A percentile compares a stretch with the other conserved stretches of the same genome.
These are phyloP conservation scores for Brachionus rubens DNA, from an alignment of 1,140 invertebrate genomes.

Conservation along the genomic window DNA sequence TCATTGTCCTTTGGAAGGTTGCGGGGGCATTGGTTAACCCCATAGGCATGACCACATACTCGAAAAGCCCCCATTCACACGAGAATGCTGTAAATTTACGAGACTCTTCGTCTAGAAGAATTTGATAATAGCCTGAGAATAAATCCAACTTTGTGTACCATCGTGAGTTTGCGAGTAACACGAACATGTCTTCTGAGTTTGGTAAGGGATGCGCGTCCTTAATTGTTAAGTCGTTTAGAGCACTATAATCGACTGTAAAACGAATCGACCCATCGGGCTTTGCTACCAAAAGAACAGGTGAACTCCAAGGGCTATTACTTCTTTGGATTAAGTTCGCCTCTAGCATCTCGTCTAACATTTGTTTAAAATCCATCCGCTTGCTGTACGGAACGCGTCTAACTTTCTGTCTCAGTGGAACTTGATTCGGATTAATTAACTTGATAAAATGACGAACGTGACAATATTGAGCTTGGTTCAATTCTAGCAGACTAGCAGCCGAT, in stretches of 20 bases:
- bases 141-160: background rate
- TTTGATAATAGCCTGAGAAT: too few species aligned
- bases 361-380: background rate
- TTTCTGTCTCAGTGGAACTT: background rate
- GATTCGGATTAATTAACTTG: background rate
- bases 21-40: too few species aligned
- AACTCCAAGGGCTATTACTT: slow-evolving; percentile 3
- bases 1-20: too few species aligned
- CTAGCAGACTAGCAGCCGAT: background rate
- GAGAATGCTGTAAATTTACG: too few species aligned
- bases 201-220: background rate
- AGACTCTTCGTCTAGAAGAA: too few species aligned
- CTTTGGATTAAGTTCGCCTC: background rate
- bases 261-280: too few species aligned
- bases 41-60: too few species aligned
- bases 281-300: too few species aligned
- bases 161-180: background rate
- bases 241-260: too few species aligned
- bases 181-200: too few species aligned
- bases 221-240: background rate
- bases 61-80: too few species aligned
- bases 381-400: background rate
- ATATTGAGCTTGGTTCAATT: background rate
- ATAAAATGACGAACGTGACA: background rate
- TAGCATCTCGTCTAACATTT: background rate